These are phyloP conservation scores for Phymanthus crucifer DNA, from an alignment of 92 coral and sea anemone species.

Conservation along the genomic window DNA sequence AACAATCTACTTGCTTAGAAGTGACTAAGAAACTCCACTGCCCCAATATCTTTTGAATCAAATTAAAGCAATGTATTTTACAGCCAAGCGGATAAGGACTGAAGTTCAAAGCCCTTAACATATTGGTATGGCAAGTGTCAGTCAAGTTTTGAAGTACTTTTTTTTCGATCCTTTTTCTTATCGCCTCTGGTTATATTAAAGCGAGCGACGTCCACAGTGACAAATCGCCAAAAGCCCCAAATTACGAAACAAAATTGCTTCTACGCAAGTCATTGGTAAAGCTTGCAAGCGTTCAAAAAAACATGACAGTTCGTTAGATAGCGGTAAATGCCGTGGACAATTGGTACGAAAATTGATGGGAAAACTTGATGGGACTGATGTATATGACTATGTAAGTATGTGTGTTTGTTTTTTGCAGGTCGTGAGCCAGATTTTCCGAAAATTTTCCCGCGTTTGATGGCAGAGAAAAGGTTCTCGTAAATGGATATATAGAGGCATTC, in stretches of 20 bases:
- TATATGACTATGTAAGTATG: background rate
- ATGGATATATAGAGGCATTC: background rate
- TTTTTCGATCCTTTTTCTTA: background rate
- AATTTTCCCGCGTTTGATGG: background rate
- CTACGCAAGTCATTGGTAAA: constrained; percentile 4
- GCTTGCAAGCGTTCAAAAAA: background rate
- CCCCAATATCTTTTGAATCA: background rate
- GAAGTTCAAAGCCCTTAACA: constrained; percentile 11
- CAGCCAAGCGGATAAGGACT: background rate
- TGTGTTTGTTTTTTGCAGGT: background rate
- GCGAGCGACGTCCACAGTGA: constrained; percentile 1
- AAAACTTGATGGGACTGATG: background rate
- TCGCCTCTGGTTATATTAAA: constrained; percentile 17
- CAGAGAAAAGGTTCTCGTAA: background rate
- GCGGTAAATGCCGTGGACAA: background rate
- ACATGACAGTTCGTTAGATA: background rate
- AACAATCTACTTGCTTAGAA: background rate
- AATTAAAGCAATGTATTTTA: background rate
- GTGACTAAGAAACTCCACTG: background rate
- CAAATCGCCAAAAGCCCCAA: background rate
- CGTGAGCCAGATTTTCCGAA: background rate
- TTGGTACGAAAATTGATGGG: background rate
- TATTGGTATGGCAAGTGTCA: constrained; percentile 10
- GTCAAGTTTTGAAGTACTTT: background rate
- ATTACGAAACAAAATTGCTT: background rate